phyloP scores from a whole-genome alignment of 2,113 vertebrate species.

The Phycodurus eques region DNA sequence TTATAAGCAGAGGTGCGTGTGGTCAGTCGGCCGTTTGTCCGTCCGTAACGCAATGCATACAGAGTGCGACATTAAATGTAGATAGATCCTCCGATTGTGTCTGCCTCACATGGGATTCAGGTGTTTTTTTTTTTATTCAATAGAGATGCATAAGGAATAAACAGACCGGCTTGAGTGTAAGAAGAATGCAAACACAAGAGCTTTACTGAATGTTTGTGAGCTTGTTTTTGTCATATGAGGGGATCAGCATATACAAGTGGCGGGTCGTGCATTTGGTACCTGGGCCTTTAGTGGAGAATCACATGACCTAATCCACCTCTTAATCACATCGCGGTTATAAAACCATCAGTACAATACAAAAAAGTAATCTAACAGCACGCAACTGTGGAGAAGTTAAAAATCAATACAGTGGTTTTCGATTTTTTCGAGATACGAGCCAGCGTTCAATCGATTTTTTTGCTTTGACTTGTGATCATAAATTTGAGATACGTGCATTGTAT shows the following conservation, averaged over 20 bases:
- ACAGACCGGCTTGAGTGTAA: conserved; percentile 2
- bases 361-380: neutral
- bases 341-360: neutral
- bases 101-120: conserved; percentile 18
- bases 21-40: conserved; percentile 65
- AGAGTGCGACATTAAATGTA: conserved; percentile 54
- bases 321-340: neutral
- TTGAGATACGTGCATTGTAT: neutral
- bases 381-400: neutral
- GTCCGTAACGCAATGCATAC: conserved; percentile 51
- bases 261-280: neutral
- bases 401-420: neutral
- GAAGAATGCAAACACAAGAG: conserved; percentile 31
- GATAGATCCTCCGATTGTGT: conserved; percentile 31
- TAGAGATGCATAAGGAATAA: conserved; percentile 4
- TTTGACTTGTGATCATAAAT: neutral
- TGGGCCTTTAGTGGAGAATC: neutral
- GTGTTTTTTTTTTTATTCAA: conserved; percentile 30
- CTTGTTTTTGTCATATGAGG: conserved; percentile 29
- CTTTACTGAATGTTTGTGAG: conserved; percentile 31
- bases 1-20: conserved; percentile 63
- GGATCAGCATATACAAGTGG: neutral
- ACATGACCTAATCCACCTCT: neutral
- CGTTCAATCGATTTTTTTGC: too few relatives aligned
- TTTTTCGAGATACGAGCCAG: neutral